Percentiles rank a stretch among this genome's conserved stretches.
Evolutionary conservation across 2,888 invertebrate genomes (phyloP).

Genomic region (Thymelicus sylvestris): DNA sequence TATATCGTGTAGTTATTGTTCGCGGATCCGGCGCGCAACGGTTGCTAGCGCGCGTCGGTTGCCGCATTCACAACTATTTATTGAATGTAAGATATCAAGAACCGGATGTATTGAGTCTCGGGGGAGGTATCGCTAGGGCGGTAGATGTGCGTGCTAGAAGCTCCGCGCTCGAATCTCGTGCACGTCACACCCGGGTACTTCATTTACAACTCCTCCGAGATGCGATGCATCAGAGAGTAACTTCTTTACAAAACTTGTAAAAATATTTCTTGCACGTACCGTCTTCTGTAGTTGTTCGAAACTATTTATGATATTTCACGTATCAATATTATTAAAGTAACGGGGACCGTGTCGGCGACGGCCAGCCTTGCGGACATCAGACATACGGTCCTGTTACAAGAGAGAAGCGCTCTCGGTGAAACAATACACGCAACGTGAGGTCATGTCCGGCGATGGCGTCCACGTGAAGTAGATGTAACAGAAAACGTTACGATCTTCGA

Average conservation of each 20-base stretch:
- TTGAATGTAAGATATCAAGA: neutral
- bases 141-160: too few relatives aligned
- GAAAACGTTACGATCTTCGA: too few relatives aligned
- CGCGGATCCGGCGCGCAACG: neutral
- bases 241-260: neutral
- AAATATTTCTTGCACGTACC: slow-evolving; percentile 12
- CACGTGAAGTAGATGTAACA: too few relatives aligned
- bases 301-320: slow-evolving; percentile 14
- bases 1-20: neutral
- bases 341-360: slow-evolving; percentile 9
- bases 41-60: neutral
- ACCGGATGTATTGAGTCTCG: too few relatives aligned
- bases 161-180: too few relatives aligned
- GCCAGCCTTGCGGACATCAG: slow-evolving; percentile 44
- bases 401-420: too few relatives aligned
- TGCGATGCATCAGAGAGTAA: neutral
- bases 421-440: too few relatives aligned
- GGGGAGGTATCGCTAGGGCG: too few relatives aligned
- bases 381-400: neutral
- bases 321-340: slow-evolving; percentile 9
- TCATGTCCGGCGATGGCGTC: too few relatives aligned
- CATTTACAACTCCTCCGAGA: neutral
- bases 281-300: slow-evolving; percentile 20
- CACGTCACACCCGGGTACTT: too few relatives aligned
- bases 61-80: neutral